Conservation (phyloP, 2,888 invertebrate genomes). For the Acanthosepion esculentum region DNA sequence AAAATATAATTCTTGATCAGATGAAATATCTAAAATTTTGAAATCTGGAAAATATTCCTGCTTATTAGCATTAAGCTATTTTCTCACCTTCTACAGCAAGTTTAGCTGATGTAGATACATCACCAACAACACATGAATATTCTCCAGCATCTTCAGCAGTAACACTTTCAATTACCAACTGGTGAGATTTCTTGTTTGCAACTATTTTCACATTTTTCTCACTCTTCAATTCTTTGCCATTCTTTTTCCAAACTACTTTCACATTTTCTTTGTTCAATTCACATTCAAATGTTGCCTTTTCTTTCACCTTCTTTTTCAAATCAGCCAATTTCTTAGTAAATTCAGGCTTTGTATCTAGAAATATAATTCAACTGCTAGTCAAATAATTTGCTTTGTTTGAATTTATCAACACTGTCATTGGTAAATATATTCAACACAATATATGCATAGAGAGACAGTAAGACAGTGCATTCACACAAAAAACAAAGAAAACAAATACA, state of each 20-base stretch:
- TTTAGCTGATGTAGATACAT: conserved; percentile 53
- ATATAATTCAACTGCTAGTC: no score
- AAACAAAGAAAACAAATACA: no score
- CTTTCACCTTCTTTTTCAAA: background rate
- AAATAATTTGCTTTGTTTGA: no score
- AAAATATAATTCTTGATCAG: no score
- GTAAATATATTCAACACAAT: no score
- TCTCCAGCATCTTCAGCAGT: conserved; percentile 61
- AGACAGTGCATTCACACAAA: no score
- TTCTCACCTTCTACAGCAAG: conserved; percentile 55
- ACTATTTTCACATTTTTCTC: conserved; percentile 40
- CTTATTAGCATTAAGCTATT: no score
- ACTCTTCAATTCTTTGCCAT: conserved; percentile 33
- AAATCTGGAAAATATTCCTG: no score
- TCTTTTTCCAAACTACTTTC: conserved; percentile 37
- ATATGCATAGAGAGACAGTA: no score
- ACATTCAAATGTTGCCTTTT: background rate
- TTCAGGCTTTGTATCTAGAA: conserved; percentile 1
- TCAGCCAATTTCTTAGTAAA: conserved; percentile 1
- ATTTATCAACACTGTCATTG: no score
- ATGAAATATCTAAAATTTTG: no score
- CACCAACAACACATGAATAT: conserved; percentile 63
- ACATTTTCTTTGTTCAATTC: conserved; percentile 39
- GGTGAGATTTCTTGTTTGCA: conserved; percentile 16
- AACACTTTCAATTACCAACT: conserved; percentile 14